Conservation (phyloP, 2,113 vertebrate genomes). For the Microtus ochrogaster region DNA sequence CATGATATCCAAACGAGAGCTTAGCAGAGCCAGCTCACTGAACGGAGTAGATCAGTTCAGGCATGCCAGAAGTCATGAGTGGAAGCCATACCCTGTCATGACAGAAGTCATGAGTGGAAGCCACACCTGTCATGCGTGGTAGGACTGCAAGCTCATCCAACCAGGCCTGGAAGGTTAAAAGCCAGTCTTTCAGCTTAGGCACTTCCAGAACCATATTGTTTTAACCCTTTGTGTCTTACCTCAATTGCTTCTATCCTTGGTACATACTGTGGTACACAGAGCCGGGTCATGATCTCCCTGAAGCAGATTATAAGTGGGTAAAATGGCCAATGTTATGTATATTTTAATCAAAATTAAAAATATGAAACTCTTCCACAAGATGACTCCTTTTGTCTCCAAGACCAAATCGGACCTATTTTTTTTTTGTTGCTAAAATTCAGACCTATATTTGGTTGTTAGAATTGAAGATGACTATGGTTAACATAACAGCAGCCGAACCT, state of each 20-base stretch:
- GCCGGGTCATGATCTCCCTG: not conserved
- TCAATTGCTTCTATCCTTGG: not conserved
- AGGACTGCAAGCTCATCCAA: fast-evolving
- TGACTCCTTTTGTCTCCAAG: not conserved
- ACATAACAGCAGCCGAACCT: not conserved
- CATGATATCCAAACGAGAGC: not conserved
- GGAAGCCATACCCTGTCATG: fast-evolving
- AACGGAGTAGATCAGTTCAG: too few species aligned
- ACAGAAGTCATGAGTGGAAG: too few species aligned
- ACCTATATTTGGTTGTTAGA: not conserved
- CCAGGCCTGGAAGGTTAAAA: not conserved
- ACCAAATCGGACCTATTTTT: not conserved
- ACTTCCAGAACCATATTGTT: not conserved
- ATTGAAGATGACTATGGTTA: not conserved
- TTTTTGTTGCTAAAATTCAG: not conserved
- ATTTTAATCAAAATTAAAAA: slow-evolving; percentile 23
- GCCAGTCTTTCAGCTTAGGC: not conserved
- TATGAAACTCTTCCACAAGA: not conserved
- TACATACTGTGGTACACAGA: too few species aligned
- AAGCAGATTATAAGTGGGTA: not conserved
- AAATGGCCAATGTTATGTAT: not conserved
- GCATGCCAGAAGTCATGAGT: fast-evolving
- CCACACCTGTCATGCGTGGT: too few species aligned
- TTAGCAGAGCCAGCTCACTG: fast-evolving
- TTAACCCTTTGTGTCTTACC: not conserved